phyloP scores from a whole-genome alignment of 2,888 invertebrate genomes.

The Eurytoma adleriae region DNA sequence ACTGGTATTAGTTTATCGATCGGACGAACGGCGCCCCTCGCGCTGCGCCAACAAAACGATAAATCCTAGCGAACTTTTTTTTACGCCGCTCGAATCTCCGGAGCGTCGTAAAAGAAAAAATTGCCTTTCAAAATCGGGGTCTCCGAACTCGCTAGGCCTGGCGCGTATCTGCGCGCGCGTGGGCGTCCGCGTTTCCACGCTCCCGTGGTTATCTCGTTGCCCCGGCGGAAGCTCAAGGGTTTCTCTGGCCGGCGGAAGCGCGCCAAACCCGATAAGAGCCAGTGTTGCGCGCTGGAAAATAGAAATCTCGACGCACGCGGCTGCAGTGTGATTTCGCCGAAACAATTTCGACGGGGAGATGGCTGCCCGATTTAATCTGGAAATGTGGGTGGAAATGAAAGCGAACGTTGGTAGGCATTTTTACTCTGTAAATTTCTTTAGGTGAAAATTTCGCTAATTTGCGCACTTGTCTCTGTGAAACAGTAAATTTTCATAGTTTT shows the following conservation, averaged over 20 bases:
- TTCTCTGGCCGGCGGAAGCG: slow-evolving; percentile 1
- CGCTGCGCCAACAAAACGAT: too few species aligned
- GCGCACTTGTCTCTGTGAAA: too few species aligned
- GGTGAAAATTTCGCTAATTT: too few species aligned
- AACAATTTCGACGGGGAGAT: background rate
- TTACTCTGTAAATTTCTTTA: too few species aligned
- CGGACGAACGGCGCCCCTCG: too few species aligned
- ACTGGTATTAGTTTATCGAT: too few species aligned
- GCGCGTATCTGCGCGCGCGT: background rate
- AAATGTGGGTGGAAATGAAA: too few species aligned
- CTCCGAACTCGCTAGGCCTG: background rate
- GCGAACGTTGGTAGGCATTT: too few species aligned
- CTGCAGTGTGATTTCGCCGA: background rate
- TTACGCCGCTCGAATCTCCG: background rate
- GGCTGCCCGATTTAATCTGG: background rate
- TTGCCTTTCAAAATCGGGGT: background rate
- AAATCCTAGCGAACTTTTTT: background rate
- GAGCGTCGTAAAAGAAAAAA: background rate
- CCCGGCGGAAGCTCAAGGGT: slow-evolving; percentile 12
- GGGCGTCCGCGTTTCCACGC: background rate
- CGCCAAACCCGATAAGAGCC: background rate
- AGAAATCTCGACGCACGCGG: background rate
- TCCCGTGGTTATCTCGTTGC: background rate
- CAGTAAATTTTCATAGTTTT: too few species aligned
- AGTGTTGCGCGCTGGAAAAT: background rate